Evolutionary conservation across 2,888 invertebrate genomes (phyloP).

Genomic region (Abrostola tripartita): DNA sequence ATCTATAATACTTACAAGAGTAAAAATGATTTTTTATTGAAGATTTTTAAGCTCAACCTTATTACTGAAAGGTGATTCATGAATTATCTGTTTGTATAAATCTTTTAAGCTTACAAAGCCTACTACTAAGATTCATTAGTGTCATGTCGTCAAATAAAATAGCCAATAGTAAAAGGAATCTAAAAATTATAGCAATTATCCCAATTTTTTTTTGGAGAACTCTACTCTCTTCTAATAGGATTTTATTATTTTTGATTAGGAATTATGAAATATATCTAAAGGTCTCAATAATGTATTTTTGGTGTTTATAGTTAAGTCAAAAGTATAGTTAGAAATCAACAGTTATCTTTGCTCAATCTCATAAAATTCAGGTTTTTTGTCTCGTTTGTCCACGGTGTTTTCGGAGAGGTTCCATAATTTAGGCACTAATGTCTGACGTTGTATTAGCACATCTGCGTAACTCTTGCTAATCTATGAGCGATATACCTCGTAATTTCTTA

Average conservation of each 20-base stretch:
- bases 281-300: too few species aligned
- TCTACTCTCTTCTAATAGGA: too few species aligned
- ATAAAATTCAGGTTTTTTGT: not conserved
- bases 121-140: conserved; percentile 2
- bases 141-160: not conserved
- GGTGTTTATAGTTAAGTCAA: too few species aligned
- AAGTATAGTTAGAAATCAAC: too few species aligned
- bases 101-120: not conserved
- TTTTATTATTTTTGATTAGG: too few species aligned
- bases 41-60: not conserved
- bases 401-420: not conserved
- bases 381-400: too few species aligned
- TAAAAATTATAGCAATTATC: not conserved
- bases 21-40: not conserved
- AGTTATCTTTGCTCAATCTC: too few species aligned
- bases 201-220: not conserved
- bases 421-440: conserved; percentile 12
- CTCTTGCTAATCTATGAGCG: conserved; percentile 43
- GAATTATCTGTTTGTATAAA: not conserved
- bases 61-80: not conserved
- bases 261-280: too few species aligned
- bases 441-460: conserved; percentile 10
- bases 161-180: too few species aligned
- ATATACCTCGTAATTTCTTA: conserved; percentile 73
- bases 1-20: too few species aligned